Conservation (phyloP, 2,888 invertebrate genomes). For the Agrochola lota region DNA sequence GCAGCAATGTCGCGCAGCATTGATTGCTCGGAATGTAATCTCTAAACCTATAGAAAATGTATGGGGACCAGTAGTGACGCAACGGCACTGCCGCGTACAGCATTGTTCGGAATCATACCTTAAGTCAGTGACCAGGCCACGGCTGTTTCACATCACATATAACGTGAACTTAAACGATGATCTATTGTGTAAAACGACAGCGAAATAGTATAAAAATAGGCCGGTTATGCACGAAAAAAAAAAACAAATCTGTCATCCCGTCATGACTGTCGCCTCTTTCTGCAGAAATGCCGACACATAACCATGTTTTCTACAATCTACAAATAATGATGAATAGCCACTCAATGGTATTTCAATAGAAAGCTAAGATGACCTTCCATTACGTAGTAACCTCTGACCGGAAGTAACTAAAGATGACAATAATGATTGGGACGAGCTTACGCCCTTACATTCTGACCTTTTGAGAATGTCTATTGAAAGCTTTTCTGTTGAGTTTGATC, state of each 20-base stretch:
- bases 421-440: constrained; percentile 24
- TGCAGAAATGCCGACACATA: background rate
- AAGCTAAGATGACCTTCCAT: constrained; percentile 42
- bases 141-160: background rate
- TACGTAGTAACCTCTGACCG: constrained; percentile 42
- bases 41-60: no score
- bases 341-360: constrained; percentile 32
- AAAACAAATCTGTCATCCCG: background rate
- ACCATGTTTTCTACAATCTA: background rate
- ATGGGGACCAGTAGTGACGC: no score
- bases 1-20: no score
- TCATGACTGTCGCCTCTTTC: background rate
- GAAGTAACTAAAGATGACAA: constrained; percentile 45
- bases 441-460: constrained; percentile 37
- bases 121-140: background rate
- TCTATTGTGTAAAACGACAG: background rate
- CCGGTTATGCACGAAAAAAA: background rate
- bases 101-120: no score
- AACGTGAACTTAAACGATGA: background rate
- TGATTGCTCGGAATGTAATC: no score
- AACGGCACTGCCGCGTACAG: no score
- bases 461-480: constrained; percentile 11
- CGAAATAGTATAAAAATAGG: background rate
- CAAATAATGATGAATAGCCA: constrained; percentile 38
- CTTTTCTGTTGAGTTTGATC: background rate